phyloP scores from a whole-genome alignment of 2,797 vertebrate genomes.

The Paratrypauchen microcephalus region DNA sequence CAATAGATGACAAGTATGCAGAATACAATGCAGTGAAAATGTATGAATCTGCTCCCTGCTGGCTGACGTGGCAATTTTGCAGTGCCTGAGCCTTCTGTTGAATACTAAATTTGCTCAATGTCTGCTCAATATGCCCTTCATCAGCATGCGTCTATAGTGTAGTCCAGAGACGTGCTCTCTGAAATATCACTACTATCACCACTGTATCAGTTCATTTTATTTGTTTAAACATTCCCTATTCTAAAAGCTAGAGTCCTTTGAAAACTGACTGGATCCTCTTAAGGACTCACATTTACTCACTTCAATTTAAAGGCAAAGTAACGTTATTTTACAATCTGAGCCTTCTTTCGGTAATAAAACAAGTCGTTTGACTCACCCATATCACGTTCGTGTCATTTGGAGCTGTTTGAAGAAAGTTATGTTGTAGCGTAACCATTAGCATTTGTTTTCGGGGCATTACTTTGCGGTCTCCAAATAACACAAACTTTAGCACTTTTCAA shows the following conservation, averaged over 20 bases:
- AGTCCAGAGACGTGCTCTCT: background rate
- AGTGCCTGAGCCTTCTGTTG: constrained; percentile 32
- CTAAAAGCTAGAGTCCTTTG: background rate
- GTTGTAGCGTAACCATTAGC: too few species aligned
- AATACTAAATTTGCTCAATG: constrained; percentile 32
- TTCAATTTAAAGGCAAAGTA: background rate
- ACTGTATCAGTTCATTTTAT: background rate
- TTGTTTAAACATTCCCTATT: background rate
- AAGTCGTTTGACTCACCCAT: too few species aligned
- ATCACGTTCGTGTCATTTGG: too few species aligned
- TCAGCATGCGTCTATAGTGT: constrained; percentile 19
- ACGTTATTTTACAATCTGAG: too few species aligned
- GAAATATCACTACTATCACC: background rate
- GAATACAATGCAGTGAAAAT: constrained; percentile 39
- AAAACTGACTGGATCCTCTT: background rate
- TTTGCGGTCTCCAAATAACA: too few species aligned
- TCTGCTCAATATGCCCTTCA: constrained; percentile 23
- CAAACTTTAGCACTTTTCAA: too few species aligned
- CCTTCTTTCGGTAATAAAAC: too few species aligned
- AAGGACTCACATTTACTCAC: background rate
- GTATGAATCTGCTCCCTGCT: constrained; percentile 30
- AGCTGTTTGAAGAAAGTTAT: too few species aligned
- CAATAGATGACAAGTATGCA: constrained; percentile 24
- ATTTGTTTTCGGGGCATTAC: too few species aligned
- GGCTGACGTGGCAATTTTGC: constrained; percentile 42